These are phyloP conservation scores for Platichthys flesus DNA, from an alignment of 2,113 vertebrate species.

Conservation along the genomic window DNA sequence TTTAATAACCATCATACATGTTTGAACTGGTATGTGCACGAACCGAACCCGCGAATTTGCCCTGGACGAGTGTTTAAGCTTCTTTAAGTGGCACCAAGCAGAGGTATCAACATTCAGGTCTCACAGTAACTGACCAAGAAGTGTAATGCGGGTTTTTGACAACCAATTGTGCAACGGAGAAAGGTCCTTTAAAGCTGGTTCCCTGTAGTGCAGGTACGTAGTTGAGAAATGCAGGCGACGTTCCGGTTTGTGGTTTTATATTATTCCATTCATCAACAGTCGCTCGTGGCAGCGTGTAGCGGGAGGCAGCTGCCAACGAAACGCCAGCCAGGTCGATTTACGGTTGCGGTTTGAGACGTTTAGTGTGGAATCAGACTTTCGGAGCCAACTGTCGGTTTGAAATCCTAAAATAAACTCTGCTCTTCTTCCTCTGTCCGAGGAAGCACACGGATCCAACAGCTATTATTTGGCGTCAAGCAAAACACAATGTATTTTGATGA, in stretches of 20 bases:
- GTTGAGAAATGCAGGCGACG: neutral
- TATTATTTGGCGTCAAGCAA: no score
- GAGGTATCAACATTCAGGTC: neutral
- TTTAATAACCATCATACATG: no score
- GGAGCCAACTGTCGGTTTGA: neutral
- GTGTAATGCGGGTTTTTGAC: neutral
- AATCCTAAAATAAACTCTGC: no score
- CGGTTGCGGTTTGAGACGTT: neutral
- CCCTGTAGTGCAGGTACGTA: neutral
- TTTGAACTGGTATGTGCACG: no score
- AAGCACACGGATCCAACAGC: neutral
- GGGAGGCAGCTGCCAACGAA: neutral
- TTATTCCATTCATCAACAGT: neutral
- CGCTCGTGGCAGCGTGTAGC: neutral
- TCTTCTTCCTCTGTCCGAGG: no score
- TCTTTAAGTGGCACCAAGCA: neutral
- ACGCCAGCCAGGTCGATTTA: neutral
- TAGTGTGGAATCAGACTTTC: neutral
- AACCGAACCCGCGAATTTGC: no score
- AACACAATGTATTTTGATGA: neutral
- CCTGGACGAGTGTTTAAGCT: no score
- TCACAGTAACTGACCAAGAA: no score
- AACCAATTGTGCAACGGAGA: neutral
- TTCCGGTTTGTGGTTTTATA: neutral
- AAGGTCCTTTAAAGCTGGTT: neutral